Conservation (phyloP, 2,888 invertebrate species). For the Caenorhabditis becei region DNA sequence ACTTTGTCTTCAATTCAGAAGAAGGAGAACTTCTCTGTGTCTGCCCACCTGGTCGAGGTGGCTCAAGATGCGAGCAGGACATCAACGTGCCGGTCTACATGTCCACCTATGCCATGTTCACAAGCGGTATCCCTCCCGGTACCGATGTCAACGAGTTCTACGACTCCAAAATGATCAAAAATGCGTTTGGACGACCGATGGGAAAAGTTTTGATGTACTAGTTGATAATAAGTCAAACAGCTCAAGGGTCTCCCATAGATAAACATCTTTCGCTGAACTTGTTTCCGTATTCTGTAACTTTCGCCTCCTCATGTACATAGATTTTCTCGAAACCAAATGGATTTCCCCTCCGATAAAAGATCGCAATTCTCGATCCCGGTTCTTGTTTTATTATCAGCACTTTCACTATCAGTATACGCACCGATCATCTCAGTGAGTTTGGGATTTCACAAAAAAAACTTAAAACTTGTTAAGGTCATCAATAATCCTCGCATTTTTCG, state of each 20-base stretch:
- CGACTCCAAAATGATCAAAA: neutral
- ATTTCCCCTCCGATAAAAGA: too few species aligned
- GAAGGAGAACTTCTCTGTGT: neutral
- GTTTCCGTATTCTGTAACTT: too few species aligned
- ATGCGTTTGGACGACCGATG: neutral
- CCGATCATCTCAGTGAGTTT: too few species aligned
- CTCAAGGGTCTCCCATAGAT: too few species aligned
- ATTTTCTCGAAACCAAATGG: too few species aligned
- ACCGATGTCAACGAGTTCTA: neutral
- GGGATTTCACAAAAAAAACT: too few species aligned
- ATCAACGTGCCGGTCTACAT: neutral
- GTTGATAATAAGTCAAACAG: too few species aligned
- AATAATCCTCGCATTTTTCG: neutral
- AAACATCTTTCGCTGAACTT: too few species aligned
- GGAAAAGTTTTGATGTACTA: neutral
- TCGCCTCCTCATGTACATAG: too few species aligned
- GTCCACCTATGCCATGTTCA: neutral
- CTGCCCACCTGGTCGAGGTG: neutral
- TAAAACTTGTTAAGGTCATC: neutral
- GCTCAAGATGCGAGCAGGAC: neutral
- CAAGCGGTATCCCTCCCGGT: neutral
- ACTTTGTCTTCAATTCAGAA: neutral
- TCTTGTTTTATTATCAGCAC: too few species aligned
- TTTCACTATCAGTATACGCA: too few species aligned
- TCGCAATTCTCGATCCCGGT: too few species aligned